These are phyloP conservation scores for Ctenodactylus gundi DNA, from an alignment of 2,113 vertebrate species.

Conservation along the genomic window DNA sequence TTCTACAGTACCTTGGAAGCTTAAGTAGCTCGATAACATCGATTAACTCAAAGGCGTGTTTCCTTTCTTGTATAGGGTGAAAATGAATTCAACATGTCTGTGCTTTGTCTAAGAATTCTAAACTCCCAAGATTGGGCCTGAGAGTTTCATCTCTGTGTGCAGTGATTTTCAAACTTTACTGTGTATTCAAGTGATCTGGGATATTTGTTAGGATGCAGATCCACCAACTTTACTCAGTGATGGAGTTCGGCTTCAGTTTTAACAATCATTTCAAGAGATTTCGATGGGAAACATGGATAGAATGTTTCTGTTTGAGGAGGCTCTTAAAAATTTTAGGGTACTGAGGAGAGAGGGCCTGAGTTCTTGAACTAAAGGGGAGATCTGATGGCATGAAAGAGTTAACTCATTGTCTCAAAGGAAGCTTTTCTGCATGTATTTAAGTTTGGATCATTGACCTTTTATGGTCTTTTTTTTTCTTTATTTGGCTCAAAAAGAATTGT, in stretches of 20 bases:
- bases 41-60: conserved; percentile 14
- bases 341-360: not conserved
- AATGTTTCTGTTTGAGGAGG: conserved; percentile 34
- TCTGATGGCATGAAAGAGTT: not conserved
- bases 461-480: conserved; percentile 20
- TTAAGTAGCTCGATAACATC: conserved; percentile 10
- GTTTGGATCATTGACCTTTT: conserved; percentile 29
- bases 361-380: not conserved
- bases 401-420: conserved; percentile 33
- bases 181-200: not conserved
- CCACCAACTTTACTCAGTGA: not conserved
- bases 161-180: not conserved
- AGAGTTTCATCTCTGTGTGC: not conserved
- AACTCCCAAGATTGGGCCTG: conserved; percentile 3
- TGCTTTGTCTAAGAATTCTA: not conserved
- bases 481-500: conserved; percentile 15
- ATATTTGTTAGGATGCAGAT: not conserved
- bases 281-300: not conserved
- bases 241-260: conserved; percentile 18
- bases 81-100: conserved; percentile 36
- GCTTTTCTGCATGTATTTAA: not conserved
- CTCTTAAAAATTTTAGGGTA: conserved; percentile 9
- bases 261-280: not conserved
- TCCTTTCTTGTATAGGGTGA: not conserved
- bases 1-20: conserved; percentile 33